Base-by-base conservation (phyloP, 1,140 invertebrate species). In the Macrocentrus cingulum region DNA sequence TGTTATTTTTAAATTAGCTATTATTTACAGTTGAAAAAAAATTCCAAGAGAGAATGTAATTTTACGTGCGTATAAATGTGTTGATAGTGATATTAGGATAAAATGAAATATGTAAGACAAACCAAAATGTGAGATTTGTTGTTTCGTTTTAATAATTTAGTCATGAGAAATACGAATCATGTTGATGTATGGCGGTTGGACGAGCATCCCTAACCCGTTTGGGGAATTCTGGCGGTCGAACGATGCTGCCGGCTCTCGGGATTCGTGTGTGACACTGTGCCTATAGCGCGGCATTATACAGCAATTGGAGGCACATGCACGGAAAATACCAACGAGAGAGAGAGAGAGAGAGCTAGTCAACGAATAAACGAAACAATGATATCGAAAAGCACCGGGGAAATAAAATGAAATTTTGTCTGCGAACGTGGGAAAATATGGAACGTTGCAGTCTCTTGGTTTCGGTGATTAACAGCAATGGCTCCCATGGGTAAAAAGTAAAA, bases 161-260 rank as follows among this genome's bases (percentile, higher is more conserved):
- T 29, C 23, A 41, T 22, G 48, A 51, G 48, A 58, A n/a, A 58
- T 58, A 58, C 37, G 56, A 59, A 53, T 59, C 51, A 50, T 50
- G 41, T 48, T 59, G 41, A 59, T 59, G 56, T 50, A 50, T 15
- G 22, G 41, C 19, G 23, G 53, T 59, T 34, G 49, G 45, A 34
- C 39, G 19, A 37, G 39, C 11, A 23, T 37, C 29, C 41, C 39
- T 6, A 32, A 59, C 48, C 45, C 37, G 41, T 59, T 59, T 52
- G 36, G 56, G 37, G 49, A 59, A 52, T 59, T 52, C 36, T 29
- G 25, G 48, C 36, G 49, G 49, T 59, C 23, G 48, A 49, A 23
- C 45, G 45, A 25, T 1, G 4, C 20, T 25, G 19, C 45, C 29
- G 45, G 29, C 45, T 48, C 22, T 9, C 23, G 19, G 45, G 22